These are phyloP conservation scores for Oxygymnocypris stewartii DNA, from an alignment of 2,113 vertebrate genomes.

Conservation along the genomic window DNA sequence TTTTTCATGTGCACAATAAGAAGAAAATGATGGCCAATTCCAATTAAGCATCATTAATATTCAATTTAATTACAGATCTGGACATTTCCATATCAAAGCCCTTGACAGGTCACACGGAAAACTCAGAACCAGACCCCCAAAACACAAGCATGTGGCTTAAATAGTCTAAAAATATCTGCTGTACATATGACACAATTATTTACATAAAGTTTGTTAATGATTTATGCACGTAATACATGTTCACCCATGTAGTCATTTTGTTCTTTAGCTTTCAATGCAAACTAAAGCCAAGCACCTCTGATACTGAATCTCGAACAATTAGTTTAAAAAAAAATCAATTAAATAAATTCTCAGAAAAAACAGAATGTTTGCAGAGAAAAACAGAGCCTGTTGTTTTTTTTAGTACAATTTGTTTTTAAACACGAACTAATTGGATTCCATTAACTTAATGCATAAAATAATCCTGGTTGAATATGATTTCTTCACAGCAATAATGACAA, in stretches of 20 bases:
- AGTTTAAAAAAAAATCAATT: neutral
- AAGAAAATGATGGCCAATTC: neutral
- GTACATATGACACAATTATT: constrained; percentile 91
- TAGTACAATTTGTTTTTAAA: neutral
- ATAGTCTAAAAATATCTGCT: constrained; percentile 95
- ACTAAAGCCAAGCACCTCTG: constrained; percentile 10
- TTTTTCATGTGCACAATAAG: neutral
- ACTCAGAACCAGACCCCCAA: constrained; percentile 63
- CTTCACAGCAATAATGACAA: neutral
- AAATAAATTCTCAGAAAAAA: neutral
- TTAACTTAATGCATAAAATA: neutral
- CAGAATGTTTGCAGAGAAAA: neutral
- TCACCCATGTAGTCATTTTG: constrained; percentile 32
- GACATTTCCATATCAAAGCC: constrained; percentile 11
- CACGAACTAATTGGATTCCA: neutral
- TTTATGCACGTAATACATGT: constrained; percentile 46
- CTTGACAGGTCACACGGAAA: constrained; percentile 52
- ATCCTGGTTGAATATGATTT: neutral
- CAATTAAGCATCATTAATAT: neutral
- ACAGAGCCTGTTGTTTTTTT: neutral
- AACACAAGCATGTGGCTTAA: constrained; percentile 87
- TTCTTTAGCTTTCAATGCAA: constrained; percentile 7
- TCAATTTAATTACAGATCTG: neutral
- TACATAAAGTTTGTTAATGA: constrained; percentile 78
- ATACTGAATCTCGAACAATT: neutral